Evolutionary conservation across 1,140 invertebrate genomes (phyloP), one percentile per base, ranked within the genome.

Genomic region (Paracyclopina nana): DNA sequence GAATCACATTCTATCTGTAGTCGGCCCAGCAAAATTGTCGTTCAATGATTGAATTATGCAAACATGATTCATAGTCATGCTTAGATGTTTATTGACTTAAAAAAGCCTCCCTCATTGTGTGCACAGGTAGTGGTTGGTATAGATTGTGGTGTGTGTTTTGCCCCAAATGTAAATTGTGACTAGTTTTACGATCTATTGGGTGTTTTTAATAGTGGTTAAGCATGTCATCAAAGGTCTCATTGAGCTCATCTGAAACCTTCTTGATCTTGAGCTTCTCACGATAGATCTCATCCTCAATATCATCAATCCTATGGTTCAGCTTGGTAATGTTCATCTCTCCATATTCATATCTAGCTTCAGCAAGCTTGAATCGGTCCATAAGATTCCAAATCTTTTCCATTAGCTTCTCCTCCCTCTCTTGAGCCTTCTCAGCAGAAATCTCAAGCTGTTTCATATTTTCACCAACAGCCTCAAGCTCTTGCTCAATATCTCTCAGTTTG

Each of bases 301-400:
- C 48, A 29, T 50, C 34, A 26, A 50, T 50, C 9, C 48, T n/a
- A 41, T 50, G 48, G 22, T 50, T 50, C 48, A 50, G 22, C 30
- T 50, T 50, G 48, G 48, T 41, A 31, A 50, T 50, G 48, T 50
- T 50, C 48, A 50, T 50, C 48, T 50, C 48, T 12, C 48, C 48
- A 25, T 50, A 50, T 20, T 50, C 48, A 24, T 50, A 50, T 11
- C 48, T n/a, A 30, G 48, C 48, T 31, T 50, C 48, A n/a, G 48
- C 48, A 18, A 30, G 20, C 48, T 50, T 50, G 3, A 50, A 25
- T 20, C 34, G n/a, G 6, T 50, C 30, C 48, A 42, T 38, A n/a
- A 50, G 24, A 14, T 50, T 28, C 18, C 22, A 31, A 25, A 50
- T 50, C 18, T 50, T 50, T 18, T 50, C 48, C 29, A 20, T 50